Evolutionary conservation across 2,888 invertebrate genomes (phyloP).

Genomic region (Drosophila formosana): DNA sequence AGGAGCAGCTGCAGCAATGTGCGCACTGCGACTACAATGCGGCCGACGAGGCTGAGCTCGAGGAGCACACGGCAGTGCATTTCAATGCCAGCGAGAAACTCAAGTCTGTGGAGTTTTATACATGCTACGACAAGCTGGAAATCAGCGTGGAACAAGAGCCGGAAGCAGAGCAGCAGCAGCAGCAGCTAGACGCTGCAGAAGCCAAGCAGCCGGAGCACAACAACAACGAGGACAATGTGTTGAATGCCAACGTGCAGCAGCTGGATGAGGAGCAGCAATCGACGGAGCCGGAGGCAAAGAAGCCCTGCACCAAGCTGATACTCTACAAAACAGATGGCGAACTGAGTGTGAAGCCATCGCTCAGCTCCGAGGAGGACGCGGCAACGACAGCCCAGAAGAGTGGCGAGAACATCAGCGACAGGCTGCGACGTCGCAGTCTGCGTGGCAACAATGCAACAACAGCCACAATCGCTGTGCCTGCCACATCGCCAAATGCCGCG

Average conservation of each 20-base stretch:
- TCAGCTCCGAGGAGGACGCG: conserved; percentile 34
- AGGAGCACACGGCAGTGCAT: conserved; percentile 93
- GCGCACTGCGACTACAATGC: conserved; percentile 93
- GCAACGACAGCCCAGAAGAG: conserved; percentile 30
- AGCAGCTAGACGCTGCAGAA: neutral
- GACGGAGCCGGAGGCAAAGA: conserved; percentile 38
- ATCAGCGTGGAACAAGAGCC: conserved; percentile 76
- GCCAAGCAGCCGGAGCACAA: conserved; percentile 72
- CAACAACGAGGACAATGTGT: conserved; percentile 79
- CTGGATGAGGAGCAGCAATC: neutral
- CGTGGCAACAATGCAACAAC: conserved; percentile 58
- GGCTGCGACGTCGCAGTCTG: conserved; percentile 81
- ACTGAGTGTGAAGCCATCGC: conserved; percentile 73
- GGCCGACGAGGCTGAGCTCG: conserved; percentile 90
- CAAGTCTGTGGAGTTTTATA: conserved; percentile 84
- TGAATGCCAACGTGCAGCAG: conserved; percentile 77
- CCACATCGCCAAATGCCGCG: conserved; percentile 15
- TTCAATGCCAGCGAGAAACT: conserved; percentile 86
- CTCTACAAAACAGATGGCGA: conserved; percentile 82
- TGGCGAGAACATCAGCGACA: conserved; percentile 82
- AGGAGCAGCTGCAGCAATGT: conserved; percentile 88
- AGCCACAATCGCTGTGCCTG: conserved; percentile 51
- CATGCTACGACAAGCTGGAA: conserved; percentile 83
- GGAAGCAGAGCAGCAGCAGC: neutral
- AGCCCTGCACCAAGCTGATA: conserved; percentile 75